Base-by-base conservation (phyloP, 1,140 invertebrate genomes). In the Drosophila virilis region DNA sequence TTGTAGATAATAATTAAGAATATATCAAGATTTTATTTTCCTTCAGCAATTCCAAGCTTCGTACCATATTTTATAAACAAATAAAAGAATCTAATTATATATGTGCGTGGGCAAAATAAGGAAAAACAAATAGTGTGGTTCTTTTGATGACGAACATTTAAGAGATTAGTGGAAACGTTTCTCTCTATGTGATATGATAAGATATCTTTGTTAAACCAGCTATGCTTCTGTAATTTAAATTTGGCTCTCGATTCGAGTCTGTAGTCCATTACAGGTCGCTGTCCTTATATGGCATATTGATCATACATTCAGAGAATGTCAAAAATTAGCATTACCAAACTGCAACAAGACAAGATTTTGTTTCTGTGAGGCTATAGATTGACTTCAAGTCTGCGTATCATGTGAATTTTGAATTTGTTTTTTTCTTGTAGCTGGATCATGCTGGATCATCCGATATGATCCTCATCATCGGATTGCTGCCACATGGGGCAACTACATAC, bases 291-390 rank as follows among this genome's bases (percentile, higher is more conserved):
- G 70, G 64, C 64, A 60, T 7, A 37, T 67, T 32, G 48, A 73
- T 73, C 70, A 73, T 59, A 73, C 46, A 54, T 59, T 40, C 35
- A 62, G 50, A 33, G 59, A 62, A 70, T 60, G 57, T 37, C 42
- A 17, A 17, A 69, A 73, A 67, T 73, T 73, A 73, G 70, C 70
- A 73, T 73, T 73, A 17, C n/a, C n/a, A 37, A 15, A 64, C 33
- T 32, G 51, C 35, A 28, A 13, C 17, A 50, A 37, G 60, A 32
- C 35, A 51, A 52, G 46, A 51, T 28, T 38, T 45, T 13, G 15
- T 28, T 35, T 15, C 51, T 46, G 22, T 58, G 55, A 48, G 40
- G 32, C 38, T 64, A 54, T 32, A 33, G 37, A 61, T 61, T 67
- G 42, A 73, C 28, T 68, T 42, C 13, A 64, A 45, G 69, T 46